phyloP scores from a whole-genome alignment of 35 echinoderm and acorn worm species.

The Strongylocentrotus purpuratus region DNA sequence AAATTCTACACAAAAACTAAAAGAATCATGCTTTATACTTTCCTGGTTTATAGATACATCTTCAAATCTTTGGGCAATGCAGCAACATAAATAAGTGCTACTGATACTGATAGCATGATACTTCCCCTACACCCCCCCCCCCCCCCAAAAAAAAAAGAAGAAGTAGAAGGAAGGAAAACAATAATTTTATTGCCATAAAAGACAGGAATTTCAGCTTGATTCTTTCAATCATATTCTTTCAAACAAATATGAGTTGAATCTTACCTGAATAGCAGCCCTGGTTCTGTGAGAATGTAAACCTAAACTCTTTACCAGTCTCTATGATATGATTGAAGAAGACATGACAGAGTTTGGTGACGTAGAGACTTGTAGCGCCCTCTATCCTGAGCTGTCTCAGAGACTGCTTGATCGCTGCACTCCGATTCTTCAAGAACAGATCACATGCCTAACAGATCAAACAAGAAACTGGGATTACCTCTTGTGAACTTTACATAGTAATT shows the following conservation, averaged over 20 bases:
- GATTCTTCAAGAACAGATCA: slow-evolving; percentile 94
- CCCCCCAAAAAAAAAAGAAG: too few species aligned
- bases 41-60: too few species aligned
- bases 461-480: neutral
- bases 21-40: too few species aligned
- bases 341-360: slow-evolving; percentile 94
- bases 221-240: neutral
- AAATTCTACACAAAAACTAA: too few species aligned
- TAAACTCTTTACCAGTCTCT: slow-evolving; percentile 97
- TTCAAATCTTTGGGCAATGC: too few species aligned
- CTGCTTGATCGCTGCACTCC: slow-evolving; percentile 92
- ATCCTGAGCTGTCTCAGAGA: slow-evolving; percentile 81
- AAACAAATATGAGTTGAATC: neutral
- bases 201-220: neutral
- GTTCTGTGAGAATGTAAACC: slow-evolving; percentile 84
- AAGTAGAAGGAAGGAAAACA: too few species aligned
- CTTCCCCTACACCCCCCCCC: too few species aligned
- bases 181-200: neutral
- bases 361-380: slow-evolving; percentile 92
- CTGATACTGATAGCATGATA: too few species aligned
- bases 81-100: too few species aligned
- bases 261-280: slow-evolving; percentile 98
- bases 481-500: too few species aligned
- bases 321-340: slow-evolving; percentile 97
- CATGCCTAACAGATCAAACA: slow-evolving; percentile 73